These are phyloP conservation scores for Drosophila ananassae DNA, from an alignment of 1,140 invertebrate genomes.

Conservation along the genomic window DNA sequence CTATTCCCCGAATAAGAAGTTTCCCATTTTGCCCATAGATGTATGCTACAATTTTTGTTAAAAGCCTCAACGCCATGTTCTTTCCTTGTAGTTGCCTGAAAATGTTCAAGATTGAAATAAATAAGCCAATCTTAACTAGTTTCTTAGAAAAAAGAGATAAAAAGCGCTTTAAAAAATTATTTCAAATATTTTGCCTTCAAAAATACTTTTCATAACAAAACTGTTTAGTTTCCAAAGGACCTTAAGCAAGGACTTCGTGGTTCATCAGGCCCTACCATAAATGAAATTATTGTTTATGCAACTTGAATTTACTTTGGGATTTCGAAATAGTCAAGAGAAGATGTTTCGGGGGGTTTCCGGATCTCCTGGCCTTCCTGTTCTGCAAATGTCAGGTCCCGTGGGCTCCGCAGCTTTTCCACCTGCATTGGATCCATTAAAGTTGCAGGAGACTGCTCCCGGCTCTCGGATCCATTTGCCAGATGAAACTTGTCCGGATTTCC, in stretches of 20 bases:
- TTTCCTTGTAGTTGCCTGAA: background rate
- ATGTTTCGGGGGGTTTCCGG: background rate
- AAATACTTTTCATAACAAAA: too few relatives aligned
- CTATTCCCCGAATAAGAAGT: too few relatives aligned
- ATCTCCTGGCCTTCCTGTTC: background rate
- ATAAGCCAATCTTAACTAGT: too few relatives aligned
- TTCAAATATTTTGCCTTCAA: too few relatives aligned
- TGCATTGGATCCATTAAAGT: constrained; percentile 19
- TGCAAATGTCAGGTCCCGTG: constrained; percentile 16
- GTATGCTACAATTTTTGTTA: background rate
- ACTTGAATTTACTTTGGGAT: background rate
- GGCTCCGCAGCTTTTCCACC: constrained; percentile 13
- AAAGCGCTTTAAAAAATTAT: too few relatives aligned
- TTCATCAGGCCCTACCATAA: too few relatives aligned
- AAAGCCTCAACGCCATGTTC: background rate
- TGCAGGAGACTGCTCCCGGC: background rate
- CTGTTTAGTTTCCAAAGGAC: too few relatives aligned
- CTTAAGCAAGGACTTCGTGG: too few relatives aligned
- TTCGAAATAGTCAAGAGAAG: constrained; percentile 12
- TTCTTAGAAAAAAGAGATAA: too few relatives aligned
- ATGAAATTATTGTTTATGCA: background rate
- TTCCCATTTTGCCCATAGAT: background rate
- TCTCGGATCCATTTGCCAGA: constrained; percentile 34
- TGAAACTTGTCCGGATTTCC: constrained; percentile 40
- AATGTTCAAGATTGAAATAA: too few relatives aligned